These are phyloP conservation scores for Tipula helvola DNA, from an alignment of 2,888 invertebrate species.

Conservation along the genomic window DNA sequence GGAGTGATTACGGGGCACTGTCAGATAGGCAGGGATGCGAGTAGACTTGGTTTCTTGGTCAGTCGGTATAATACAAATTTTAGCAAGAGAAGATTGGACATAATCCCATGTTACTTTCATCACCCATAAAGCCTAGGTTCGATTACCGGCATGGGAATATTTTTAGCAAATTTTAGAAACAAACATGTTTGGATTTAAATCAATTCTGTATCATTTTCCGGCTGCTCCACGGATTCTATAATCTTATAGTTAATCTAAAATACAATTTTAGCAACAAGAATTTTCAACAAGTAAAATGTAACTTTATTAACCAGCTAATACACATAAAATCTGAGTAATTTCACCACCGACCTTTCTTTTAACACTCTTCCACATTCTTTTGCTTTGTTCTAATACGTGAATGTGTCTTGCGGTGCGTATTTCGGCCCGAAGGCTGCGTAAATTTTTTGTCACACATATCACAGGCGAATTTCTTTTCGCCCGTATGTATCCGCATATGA, in stretches of 20 bases:
- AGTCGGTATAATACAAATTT: too few species aligned
- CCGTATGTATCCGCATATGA: conserved; percentile 15
- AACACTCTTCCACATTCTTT: not conserved
- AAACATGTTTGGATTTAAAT: too few species aligned
- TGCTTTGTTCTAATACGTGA: not conserved
- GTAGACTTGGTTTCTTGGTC: too few species aligned
- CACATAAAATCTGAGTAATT: not conserved
- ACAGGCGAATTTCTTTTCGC: conserved; percentile 14
- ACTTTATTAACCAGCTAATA: not conserved
- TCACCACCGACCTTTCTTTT: not conserved
- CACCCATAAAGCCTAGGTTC: too few species aligned
- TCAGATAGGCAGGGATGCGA: too few species aligned
- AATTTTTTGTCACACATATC: conserved; percentile 15
- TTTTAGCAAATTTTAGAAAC: not conserved
- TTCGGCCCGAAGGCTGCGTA: conserved; percentile 13
- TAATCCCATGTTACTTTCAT: too few species aligned
- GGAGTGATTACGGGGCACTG: too few species aligned
- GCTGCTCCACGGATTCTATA: too few species aligned
- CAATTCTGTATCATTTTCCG: too few species aligned
- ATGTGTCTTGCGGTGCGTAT: conserved; percentile 14
- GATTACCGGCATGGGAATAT: conserved; percentile 11
- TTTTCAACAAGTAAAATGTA: not conserved
- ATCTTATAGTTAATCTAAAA: too few species aligned
- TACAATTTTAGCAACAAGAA: too few species aligned
- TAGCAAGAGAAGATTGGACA: too few species aligned